Evolutionary conservation across 2,113 vertebrate genomes (phyloP), one percentile per base, ranked within the genome.

Genomic region (Paradoxurus hermaphroditus): DNA sequence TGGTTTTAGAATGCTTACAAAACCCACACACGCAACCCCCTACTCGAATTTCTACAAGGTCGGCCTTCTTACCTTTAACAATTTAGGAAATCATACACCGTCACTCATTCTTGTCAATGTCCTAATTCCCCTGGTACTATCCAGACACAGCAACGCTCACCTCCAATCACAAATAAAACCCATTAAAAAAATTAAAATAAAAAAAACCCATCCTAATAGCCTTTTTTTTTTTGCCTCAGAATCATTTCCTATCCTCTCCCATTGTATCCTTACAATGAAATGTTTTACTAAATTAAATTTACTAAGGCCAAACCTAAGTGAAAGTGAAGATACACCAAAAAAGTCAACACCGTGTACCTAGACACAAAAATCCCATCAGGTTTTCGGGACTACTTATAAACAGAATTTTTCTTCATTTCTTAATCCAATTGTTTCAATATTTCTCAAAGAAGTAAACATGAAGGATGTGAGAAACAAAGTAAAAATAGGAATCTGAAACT

Each of bases 151-250:
- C 73, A 73, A 23, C 4, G 67, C 39, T 86, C 79, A 73, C 12
- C 62, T 72, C 51, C 82, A 83, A 92, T 90, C 21, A 95, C 78
- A 94, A 86, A 94, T 86, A 96, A 79, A 88, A 92, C 18, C 9
- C 21, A 90, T 89, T 81, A 15, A 73, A 73, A 44, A 77, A 29
- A 44, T 44, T 44, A 75, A 75, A 15, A 44, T 14, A 75, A 75
- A 46, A 44, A 73, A 14, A 44, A 5, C n/a, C 23, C 39, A 77
- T 18, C 41, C 90, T 53, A 68, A 72, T 4, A 88, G 29, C 19
- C 46, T 93, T 73, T 63, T 59, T 73, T 63, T 59, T 59, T 68
- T 19, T 5, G 15, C 31, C 85, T 83, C 46, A 62, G n/a, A 83
- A 90, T 84, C 91, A 90, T 46, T 78, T 41, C 41, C 36, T 89